Evolutionary conservation across 2,113 vertebrate species (phyloP).

Genomic region (Sialia sialis): DNA sequence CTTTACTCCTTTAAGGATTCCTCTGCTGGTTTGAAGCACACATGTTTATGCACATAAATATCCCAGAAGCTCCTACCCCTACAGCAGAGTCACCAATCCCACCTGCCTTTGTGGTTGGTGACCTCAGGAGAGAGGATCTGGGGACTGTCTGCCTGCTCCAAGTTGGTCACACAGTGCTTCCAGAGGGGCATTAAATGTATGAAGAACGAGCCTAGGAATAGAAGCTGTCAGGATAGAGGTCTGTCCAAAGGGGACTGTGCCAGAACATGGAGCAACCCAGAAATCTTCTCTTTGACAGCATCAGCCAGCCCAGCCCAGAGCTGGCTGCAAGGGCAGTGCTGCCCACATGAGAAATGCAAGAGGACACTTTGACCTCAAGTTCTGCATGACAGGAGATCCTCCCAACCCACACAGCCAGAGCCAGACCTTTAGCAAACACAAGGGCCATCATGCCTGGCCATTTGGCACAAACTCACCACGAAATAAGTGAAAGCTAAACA

Average conservation of each 20-base stretch:
- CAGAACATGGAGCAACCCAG: not conserved
- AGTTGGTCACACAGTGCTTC: not conserved
- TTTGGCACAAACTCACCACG: fast-evolving
- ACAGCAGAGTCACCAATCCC: fast-evolving
- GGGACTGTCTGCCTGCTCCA: not conserved
- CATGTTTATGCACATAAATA: not conserved
- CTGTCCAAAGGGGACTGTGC: not conserved
- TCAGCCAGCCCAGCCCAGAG: not conserved
- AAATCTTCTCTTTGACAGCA: not conserved
- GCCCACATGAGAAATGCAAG: not conserved
- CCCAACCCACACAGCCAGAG: not conserved
- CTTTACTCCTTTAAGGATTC: not conserved
- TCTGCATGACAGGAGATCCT: not conserved
- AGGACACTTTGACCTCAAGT: not conserved
- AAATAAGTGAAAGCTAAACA: not conserved
- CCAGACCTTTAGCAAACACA: not conserved
- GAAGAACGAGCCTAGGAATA: not conserved
- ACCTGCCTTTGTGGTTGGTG: not conserved
- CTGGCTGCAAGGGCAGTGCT: not conserved
- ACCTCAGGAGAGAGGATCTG: not conserved
- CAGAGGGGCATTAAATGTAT: not conserved
- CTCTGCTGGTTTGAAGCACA: not conserved
- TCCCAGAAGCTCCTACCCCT: not conserved
- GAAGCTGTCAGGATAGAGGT: not conserved
- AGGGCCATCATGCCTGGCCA: not conserved